phyloP scores from a whole-genome alignment of 1,140 invertebrate species.

The Hyles vespertilio region DNA sequence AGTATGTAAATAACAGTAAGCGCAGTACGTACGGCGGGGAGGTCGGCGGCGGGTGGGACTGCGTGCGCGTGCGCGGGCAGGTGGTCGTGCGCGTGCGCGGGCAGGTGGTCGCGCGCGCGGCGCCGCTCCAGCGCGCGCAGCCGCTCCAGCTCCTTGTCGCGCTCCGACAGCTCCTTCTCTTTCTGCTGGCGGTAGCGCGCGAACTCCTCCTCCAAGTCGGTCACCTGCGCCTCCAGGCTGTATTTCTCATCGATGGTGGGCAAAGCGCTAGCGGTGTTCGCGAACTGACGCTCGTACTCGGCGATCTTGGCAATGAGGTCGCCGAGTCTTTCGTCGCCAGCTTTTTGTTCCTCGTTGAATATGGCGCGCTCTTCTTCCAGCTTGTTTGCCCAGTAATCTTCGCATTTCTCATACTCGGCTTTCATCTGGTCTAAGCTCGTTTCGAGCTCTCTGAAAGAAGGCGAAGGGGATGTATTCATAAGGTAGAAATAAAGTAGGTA shows the following conservation, averaged over 20 bases:
- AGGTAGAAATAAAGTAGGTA: too few species aligned
- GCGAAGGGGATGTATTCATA: neutral
- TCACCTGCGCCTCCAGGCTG: slow-evolving; percentile 83
- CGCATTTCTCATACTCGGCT: slow-evolving; percentile 87
- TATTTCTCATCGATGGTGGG: slow-evolving; percentile 86
- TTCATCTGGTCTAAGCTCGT: slow-evolving; percentile 83
- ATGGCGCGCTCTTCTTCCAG: slow-evolving; percentile 85
- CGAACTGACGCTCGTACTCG: slow-evolving; percentile 88
- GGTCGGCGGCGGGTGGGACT: too few species aligned
- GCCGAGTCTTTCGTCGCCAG: slow-evolving; percentile 85
- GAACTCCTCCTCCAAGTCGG: slow-evolving; percentile 83
- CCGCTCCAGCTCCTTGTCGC: slow-evolving; percentile 28
- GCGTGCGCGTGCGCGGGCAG: slow-evolving; percentile 1
- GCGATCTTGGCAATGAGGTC: slow-evolving; percentile 84
- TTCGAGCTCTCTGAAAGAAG: slow-evolving; percentile 78
- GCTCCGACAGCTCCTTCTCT: slow-evolving; percentile 28
- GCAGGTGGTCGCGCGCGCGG: neutral
- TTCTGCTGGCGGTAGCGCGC: slow-evolving; percentile 67
- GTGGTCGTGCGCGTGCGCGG: slow-evolving; percentile 6
- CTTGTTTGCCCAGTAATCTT: slow-evolving; percentile 89
- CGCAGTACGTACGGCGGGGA: too few species aligned
- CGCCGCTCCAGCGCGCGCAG: slow-evolving; percentile 10
- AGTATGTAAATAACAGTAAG: too few species aligned
- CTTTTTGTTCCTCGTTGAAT: slow-evolving; percentile 85
- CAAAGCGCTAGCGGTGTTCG: slow-evolving; percentile 70